Evolutionary conservation across 2,888 invertebrate genomes (phyloP).

Genomic region (Dexiosoma caninum): DNA sequence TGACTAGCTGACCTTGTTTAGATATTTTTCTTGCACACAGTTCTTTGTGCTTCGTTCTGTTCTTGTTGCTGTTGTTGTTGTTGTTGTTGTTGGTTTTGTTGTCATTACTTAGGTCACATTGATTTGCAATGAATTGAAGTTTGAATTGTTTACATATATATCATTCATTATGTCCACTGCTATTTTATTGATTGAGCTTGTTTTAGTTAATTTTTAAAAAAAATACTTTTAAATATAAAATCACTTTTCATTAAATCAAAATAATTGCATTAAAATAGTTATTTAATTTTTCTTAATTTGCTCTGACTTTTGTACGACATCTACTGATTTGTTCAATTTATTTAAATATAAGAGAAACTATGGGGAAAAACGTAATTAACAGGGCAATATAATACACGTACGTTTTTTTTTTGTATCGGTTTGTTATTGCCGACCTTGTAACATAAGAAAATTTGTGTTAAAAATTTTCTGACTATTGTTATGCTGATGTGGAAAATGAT

Average conservation of each 20-base stretch:
- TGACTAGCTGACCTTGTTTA: slow-evolving; percentile 29
- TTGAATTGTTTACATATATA: not conserved
- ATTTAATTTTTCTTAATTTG: slow-evolving; percentile 25
- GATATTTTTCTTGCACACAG: not conserved
- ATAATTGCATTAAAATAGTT: slow-evolving; percentile 9
- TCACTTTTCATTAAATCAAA: slow-evolving; percentile 41
- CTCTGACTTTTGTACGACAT: slow-evolving; percentile 41
- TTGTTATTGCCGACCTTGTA: slow-evolving; percentile 49
- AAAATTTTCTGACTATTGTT: slow-evolving; percentile 60
- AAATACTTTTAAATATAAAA: slow-evolving; percentile 12
- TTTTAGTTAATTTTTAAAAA: not conserved
- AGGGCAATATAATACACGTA: not conserved
- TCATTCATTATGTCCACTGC: not conserved
- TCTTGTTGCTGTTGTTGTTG: too few species aligned
- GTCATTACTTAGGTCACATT: not conserved
- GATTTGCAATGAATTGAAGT: slow-evolving; percentile 5
- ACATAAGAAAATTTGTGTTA: slow-evolving; percentile 54
- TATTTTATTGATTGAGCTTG: not conserved
- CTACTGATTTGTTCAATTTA: slow-evolving; percentile 47
- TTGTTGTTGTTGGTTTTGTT: too few species aligned
- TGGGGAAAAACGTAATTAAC: not conserved
- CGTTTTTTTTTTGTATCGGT: not conserved
- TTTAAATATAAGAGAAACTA: slow-evolving; percentile 23
- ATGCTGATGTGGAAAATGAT: not conserved
- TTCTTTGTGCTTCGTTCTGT: not conserved